Evolutionary conservation across 2,797 vertebrate species (phyloP).

Genomic region (Hemitrygon akajei): DNA sequence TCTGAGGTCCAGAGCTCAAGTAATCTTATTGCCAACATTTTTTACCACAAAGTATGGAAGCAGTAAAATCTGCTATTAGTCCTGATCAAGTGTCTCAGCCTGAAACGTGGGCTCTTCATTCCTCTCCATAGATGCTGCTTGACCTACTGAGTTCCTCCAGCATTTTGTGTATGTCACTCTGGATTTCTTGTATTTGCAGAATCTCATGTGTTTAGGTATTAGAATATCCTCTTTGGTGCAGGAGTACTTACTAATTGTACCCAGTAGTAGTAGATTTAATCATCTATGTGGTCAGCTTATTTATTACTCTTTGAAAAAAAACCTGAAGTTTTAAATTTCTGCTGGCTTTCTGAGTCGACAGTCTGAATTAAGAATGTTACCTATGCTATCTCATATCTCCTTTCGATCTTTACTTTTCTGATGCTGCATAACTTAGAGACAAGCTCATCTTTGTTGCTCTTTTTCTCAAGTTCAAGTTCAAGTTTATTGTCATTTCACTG

Average conservation of each 20-base stretch:
- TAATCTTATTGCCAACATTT: background rate
- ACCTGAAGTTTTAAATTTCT: background rate
- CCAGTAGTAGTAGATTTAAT: background rate
- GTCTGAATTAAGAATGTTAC: background rate
- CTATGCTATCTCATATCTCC: background rate
- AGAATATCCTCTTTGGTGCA: background rate
- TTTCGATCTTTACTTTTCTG: background rate
- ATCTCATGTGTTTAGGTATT: background rate
- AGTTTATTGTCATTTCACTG: too few species aligned
- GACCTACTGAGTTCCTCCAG: too few species aligned
- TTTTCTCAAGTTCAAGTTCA: too few species aligned
- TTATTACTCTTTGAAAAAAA: background rate
- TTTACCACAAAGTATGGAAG: background rate
- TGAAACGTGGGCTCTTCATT: too few species aligned
- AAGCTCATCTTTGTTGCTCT: too few species aligned
- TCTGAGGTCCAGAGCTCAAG: background rate
- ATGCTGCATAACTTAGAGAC: background rate
- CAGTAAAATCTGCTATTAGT: background rate
- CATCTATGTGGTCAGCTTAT: background rate
- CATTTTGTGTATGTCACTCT: too few species aligned
- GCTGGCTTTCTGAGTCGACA: background rate
- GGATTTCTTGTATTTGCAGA: too few species aligned
- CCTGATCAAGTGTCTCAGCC: too few species aligned
- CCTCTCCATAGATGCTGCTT: too few species aligned
- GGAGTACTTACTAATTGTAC: background rate